These are phyloP conservation scores for Sterna hirundo DNA, from an alignment of 2,113 vertebrate genomes.

Conservation along the genomic window DNA sequence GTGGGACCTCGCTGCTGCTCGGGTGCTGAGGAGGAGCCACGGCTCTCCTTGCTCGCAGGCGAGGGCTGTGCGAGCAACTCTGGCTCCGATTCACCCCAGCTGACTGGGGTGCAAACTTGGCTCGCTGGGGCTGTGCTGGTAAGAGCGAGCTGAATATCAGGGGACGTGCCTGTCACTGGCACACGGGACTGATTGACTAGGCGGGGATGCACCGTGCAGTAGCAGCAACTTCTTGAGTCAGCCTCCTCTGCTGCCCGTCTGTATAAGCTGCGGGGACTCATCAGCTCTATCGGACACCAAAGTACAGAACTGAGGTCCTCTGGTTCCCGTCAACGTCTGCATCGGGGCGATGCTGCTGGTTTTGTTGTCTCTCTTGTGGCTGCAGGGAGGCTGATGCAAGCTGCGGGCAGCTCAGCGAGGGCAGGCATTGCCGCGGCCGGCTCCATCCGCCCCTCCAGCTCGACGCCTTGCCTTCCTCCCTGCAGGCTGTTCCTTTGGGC, in stretches of 20 bases:
- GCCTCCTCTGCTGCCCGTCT: neutral
- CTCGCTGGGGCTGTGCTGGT: neutral
- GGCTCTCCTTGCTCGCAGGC: rapidly evolving
- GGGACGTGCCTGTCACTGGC: neutral
- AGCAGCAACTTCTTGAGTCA: neutral
- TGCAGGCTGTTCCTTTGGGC: neutral
- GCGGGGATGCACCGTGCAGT: neutral
- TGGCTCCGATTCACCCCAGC: rapidly evolving
- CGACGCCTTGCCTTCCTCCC: neutral
- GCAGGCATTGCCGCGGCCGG: rapidly evolving
- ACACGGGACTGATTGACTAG: rapidly evolving
- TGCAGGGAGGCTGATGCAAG: neutral
- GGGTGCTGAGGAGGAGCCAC: neutral
- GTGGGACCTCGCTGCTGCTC: neutral
- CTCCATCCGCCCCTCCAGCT: neutral
- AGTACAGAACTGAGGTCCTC: neutral
- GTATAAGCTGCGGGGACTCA: rapidly evolving
- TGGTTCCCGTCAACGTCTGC: rapidly evolving
- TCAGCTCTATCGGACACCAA: rapidly evolving
- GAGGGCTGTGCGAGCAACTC: neutral
- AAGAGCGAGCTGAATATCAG: rapidly evolving
- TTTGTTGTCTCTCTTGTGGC: neutral
- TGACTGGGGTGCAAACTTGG: rapidly evolving
- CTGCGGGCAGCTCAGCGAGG: neutral
- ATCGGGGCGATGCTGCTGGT: neutral